Evolutionary conservation across 2,888 invertebrate species (phyloP), one percentile per base, ranked within the genome.

Genomic region (Idaea aversata): DNA sequence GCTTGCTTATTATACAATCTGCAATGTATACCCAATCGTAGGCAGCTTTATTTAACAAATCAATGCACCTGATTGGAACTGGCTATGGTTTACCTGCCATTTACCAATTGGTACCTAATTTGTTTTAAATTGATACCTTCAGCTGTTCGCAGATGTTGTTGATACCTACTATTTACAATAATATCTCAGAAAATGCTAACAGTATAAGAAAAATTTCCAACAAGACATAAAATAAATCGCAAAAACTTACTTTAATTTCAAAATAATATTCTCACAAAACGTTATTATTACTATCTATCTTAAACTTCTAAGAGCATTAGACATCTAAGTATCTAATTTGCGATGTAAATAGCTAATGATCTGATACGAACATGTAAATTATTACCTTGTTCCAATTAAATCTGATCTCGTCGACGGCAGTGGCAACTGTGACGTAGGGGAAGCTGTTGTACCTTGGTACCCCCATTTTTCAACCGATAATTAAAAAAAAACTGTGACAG

Each of bases 361-460:
- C 73, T 77, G 78, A 81, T 79, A 80, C 74, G 69, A 81, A 74
- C 75, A 79, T 79, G 79, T 84, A 83, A 81, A 82, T 85, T 84
- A 83, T 84, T 83, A 83, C 85, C 83, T 84, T 83, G 85, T 81
- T 81, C 85, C 80, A 83, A 79, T 85, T 85, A 77, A 82, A 79
- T 77, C 75, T 77, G 76, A 72, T 70, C 70, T 74, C 66, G 72
- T 77, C 67, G 73, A 77, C 76, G 73, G 77, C 76, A 75, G 70
- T 66, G 70, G 66, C 61, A 70, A 63, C 69, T 65, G 68, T 84
- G 83, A 81, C 79, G 80, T 80, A 80, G 82, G n/a, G n/a, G n/a
- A n/a, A n/a, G n/a, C n/a, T n/a, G n/a, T n/a, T n/a, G n/a, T n/a
- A n/a, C n/a, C n/a, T n/a, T n/a, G n/a, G n/a, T n/a, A n/a, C n/a